A percentile compares a stretch with the other conserved stretches of the same genome.
These are phyloP conservation scores for Odontomyia ornata DNA, from an alignment of 2,888 invertebrate genomes.

Conservation along the genomic window DNA sequence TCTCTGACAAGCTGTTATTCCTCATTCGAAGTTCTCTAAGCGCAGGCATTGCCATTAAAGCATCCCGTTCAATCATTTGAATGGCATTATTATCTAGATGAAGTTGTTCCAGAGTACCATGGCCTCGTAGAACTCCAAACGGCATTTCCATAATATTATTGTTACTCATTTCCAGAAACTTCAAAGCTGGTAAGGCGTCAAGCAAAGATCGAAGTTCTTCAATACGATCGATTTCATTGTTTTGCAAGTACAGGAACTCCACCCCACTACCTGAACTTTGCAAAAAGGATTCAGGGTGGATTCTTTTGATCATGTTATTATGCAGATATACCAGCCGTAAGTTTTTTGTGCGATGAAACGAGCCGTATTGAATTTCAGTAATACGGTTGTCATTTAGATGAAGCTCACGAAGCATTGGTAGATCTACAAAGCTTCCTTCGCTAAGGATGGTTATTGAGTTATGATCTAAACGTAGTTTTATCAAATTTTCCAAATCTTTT, in stretches of 20 bases:
- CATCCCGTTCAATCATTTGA: conserved; percentile 78
- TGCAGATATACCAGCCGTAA: conserved; percentile 79
- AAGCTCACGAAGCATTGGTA: conserved; percentile 74
- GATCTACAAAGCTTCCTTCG: conserved; percentile 83
- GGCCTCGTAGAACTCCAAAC: conserved; percentile 80
- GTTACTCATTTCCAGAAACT: conserved; percentile 80
- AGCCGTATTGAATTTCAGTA: conserved; percentile 78
- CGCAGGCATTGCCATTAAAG: conserved; percentile 84
- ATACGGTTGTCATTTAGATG: conserved; percentile 78
- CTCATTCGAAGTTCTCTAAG: conserved; percentile 81
- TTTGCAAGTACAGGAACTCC: conserved; percentile 79
- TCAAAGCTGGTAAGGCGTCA: conserved; percentile 79
- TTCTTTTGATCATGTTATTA: conserved; percentile 76
- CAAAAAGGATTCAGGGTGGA: conserved; percentile 84
- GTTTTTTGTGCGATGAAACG: conserved; percentile 81
- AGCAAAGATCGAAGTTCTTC: conserved; percentile 78
- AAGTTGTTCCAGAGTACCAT: conserved; percentile 80
- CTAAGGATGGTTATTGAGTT: conserved; percentile 76
- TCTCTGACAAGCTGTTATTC: conserved; percentile 82
- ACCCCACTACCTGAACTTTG: conserved; percentile 78
- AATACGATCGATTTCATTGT: conserved; percentile 80
- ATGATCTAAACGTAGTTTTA: conserved; percentile 74
- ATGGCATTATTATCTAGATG: conserved; percentile 83
- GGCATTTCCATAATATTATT: conserved; percentile 81
- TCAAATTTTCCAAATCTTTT: conserved; percentile 77